Conservation (phyloP, 2,113 vertebrate species). For the Syngnathus typhle region DNA sequence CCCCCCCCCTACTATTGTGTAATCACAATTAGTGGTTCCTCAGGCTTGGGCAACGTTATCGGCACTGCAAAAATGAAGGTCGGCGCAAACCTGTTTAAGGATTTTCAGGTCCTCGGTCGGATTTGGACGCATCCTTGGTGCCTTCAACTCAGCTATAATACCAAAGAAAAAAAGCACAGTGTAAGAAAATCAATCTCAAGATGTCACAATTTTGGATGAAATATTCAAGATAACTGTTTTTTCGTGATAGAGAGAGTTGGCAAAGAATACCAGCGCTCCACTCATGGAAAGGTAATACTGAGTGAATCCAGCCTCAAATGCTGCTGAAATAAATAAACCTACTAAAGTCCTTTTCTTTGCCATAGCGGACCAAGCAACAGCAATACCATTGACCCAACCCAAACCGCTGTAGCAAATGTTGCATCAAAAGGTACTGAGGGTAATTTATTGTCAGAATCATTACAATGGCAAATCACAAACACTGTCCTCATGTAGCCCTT, state of each 20-base stretch:
- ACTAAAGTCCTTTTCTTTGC: background rate
- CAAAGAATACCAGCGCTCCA: background rate
- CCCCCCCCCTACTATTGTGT: background rate
- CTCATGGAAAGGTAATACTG: background rate
- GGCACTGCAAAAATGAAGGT: slow-evolving; percentile 71
- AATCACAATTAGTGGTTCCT: background rate
- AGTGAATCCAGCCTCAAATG: no score
- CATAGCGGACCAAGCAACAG: slow-evolving; percentile 12
- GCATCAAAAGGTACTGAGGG: slow-evolving; percentile 69
- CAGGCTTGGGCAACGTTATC: slow-evolving; percentile 64
- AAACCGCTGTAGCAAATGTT: background rate
- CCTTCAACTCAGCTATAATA: slow-evolving; percentile 85
- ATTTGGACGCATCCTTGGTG: slow-evolving; percentile 99
- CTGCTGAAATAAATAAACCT: background rate
- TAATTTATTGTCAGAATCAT: background rate
- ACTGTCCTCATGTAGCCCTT: background rate
- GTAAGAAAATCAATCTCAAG: background rate
- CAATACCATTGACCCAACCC: background rate
- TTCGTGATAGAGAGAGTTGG: background rate
- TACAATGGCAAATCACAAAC: background rate
- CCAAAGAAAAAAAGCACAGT: slow-evolving; percentile 82
- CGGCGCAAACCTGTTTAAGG: slow-evolving; percentile 89
- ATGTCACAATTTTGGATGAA: background rate
- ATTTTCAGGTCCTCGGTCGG: slow-evolving; percentile 89
- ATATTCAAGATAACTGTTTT: background rate